Evolutionary conservation across 1,140 invertebrate genomes (phyloP).

Genomic region (Mercenaria mercenaria): DNA sequence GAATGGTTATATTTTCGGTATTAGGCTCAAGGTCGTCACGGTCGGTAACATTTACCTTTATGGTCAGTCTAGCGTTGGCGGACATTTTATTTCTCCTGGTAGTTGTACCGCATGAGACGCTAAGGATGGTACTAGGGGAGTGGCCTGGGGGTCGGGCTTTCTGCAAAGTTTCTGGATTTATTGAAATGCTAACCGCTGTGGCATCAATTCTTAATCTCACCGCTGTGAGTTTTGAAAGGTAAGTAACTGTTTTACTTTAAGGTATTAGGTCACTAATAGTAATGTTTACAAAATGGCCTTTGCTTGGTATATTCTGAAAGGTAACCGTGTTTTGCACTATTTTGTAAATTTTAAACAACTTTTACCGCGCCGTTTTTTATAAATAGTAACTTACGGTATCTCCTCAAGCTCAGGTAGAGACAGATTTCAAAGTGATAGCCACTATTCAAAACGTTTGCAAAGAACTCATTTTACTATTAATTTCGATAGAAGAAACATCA

Average conservation of each 20-base stretch:
- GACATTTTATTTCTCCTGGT: slow-evolving; percentile 96
- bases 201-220: slow-evolving; percentile 83
- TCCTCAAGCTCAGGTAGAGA: too few relatives aligned
- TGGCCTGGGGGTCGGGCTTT: slow-evolving; percentile 91
- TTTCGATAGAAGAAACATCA: too few relatives aligned
- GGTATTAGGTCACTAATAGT: too few relatives aligned
- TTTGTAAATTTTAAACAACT: too few relatives aligned
- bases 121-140: slow-evolving; percentile 94
- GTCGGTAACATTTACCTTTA: slow-evolving; percentile 96
- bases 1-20: slow-evolving; percentile 94
- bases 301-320: too few relatives aligned
- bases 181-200: slow-evolving; percentile 79
- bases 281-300: too few relatives aligned
- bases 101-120: slow-evolving; percentile 94
- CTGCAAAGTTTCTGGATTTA: slow-evolving; percentile 77
- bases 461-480: too few relatives aligned
- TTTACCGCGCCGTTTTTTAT: too few relatives aligned
- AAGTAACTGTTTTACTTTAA: neutral
- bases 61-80: slow-evolving; percentile 95
- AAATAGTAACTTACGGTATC: too few relatives aligned
- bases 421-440: too few relatives aligned
- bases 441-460: too few relatives aligned
- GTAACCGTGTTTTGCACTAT: too few relatives aligned
- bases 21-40: slow-evolving; percentile 93
- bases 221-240: slow-evolving; percentile 85